Evolutionary conservation across 1,140 invertebrate genomes (phyloP), one percentile per base, ranked within the genome.

Genomic region (Trichomalopsis sarcophagae): DNA sequence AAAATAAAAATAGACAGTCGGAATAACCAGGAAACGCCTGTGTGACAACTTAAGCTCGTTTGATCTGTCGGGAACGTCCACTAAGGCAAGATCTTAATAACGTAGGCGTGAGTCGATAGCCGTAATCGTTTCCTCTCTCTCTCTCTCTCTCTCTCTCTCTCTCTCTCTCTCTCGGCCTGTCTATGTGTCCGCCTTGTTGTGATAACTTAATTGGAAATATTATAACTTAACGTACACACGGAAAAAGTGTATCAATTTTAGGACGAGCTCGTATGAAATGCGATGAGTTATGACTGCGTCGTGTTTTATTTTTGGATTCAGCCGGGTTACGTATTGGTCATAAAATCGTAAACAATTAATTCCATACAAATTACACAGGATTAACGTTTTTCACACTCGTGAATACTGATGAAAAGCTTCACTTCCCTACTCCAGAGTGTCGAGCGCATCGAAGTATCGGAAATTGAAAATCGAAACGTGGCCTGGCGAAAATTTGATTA

Each of bases 1-100:
- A 71, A 71, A 71, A 30, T n/a, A 33, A 71, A 27, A 11, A 68
- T 9, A 30, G 13, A 71, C 14, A 13, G 10, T 69, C 13, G 40
- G 73, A 40, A 74, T 1, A 33, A 74, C 17, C 36, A 74, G 73
- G 73, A 74, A 74, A 74, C 2, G 36, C 2, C 9, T 40, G 3
- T 36, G 40, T 44, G 21, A 74, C 9, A n/a, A 40, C 13, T 74
- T 9, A 33, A 36, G 17, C 36, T 78, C 7, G 40, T 78, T 78
- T 78, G 5, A 78, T 27, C 47, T 78, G 11, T 78, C 0, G 50
- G 44, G 9, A 78, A 55, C 23, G 40, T 78, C 44, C n/a, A n/a
- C 4, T 33, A 76, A 76, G 17, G n/a, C 36, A 76, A 17, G n/a
- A 76, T 76, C 40, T 76, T 47, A 76, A 76, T 76, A 76, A 76